Evolutionary conservation across 2,797 vertebrate genomes (phyloP), one percentile per base, ranked within the genome.

Genomic region (Enteromius mattozi): DNA sequence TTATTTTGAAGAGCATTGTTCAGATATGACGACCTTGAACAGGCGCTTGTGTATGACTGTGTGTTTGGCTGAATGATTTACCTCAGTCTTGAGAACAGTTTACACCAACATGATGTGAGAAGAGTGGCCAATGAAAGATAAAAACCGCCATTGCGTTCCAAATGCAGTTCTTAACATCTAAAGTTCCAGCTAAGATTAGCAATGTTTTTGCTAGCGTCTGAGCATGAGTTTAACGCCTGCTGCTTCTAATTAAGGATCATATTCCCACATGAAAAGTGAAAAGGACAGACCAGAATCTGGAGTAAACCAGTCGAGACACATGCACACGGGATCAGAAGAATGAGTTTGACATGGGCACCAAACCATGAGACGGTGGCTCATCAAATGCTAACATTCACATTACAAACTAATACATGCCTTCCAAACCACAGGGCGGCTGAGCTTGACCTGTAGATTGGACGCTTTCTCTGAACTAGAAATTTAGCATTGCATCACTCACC

Each of bases 201-300:
- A 16, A 47, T 85, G 87, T 82, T 86, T 87, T 81, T 42, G 74
- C 84, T 85, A 86, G 83, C n/a, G 19, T 76, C 82, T 86, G 86
- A 85, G 75, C 56, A 80, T 80, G 83, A 84, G 85, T 87, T 87
- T 88, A 85, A 85, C 61, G 70, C 75, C 88, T 88, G 81, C 88
- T 87, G 83, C 71, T 86, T 85, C 81, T 86, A 88, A 87, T 90
- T 87, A 90, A 63, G 63, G 78, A 54, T 86, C 87, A 86, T 78
- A 59, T 86, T 80, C 82, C 56, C 78, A 37, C 49, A 68, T 19
- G 51, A 51, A 90, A 88, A 88, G 63, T 66, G 69, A 82, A 88
- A 77, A 87, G 83, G 86, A 85, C 89, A 83, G 70, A 84, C 47
- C 78, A 74, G 45, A 82, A 83, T 85, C 86, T 88, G 85, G 81